Base-by-base conservation (phyloP, 23 tunicate genomes). In the Aplidium turbinatum region DNA sequence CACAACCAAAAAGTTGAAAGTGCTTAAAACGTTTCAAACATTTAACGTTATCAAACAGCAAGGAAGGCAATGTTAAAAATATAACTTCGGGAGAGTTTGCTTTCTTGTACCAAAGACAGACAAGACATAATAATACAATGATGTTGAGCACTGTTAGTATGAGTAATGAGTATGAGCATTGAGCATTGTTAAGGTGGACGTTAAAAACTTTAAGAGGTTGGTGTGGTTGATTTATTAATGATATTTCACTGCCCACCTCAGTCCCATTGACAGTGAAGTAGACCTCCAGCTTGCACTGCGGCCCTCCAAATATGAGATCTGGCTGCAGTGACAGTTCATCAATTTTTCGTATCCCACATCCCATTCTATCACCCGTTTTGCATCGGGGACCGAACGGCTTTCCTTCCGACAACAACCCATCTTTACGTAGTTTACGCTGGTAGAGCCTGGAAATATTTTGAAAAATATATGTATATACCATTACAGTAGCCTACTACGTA, bases 201-300 rank as follows among this genome's bases (percentile, higher is more conserved):
- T n/a, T n/a, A n/a, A n/a, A n/a, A n/a, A n/a, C n/a, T n/a, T n/a
- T n/a, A n/a, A n/a, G n/a, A n/a, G n/a, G 18, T 45, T 11, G 18
- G 51, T 13, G 18, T 45, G 51, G 18, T 18, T 45, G 16, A 45
- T 45, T 11, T 18, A 45, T 45, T 45, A 11, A 11, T 45, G 13
- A 42, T 16, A 42, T 42, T 42, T 9, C 50, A 54, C 6, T 54
- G 5, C 61, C 21, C 24, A 75, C 89, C 81, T 83, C 81, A 30
- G 53, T 50, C 1, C 89, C 89, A 39, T 83, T 83, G 23, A 70
- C 55, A 3, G 89, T 83, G 61, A 83, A 83, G 47, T 66, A 83
- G 38, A 83, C 89, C 45, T 75, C 81, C n/a, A 75, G 27, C 0
- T 51, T 19, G 23, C 48, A 50, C 20, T 63, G 65, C 9, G 84